Evolutionary conservation across 64 coral and sea anemone species (phyloP), one percentile per base, ranked within the genome.

Genomic region (Trachythela sp.): DNA sequence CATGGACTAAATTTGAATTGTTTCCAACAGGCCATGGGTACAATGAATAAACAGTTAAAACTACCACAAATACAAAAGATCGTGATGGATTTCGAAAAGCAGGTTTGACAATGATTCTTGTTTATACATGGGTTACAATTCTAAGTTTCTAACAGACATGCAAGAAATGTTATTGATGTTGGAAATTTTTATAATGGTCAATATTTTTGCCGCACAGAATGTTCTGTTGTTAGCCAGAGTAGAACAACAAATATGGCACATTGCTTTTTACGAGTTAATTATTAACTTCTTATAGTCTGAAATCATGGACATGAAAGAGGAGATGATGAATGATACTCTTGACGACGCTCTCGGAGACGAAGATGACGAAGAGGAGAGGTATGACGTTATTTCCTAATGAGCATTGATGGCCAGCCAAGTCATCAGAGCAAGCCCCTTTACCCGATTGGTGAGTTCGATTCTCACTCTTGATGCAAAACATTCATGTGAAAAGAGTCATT

Each of bases 291-390:
- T 30, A 39, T 39, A 99, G 96, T 87, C 93, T 84, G 93, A 99
- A 90, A 99, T 99, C 15, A 99, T 99, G 96, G 96, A 99, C 70
- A 95, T 99, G 96, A 99, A 99, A 56, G 96, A 99, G 84, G 96
- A 99, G 37, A 99, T 99, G 96, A 99, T 99, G 96, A 99, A 93
- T 89, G 96, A 99, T 88, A 93, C 96, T 18, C 91, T 95, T 41
- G 96, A 99, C 91, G 96, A 95, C 89, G 96, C 90, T 27, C 91
- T 99, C 50, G 96, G 96, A 49, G 96, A 99, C 38, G 96, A 99
- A 40, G 96, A 99, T 20, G 96, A 99, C 54, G 96, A 99, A 13
- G 96, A 99, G 45, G 96, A 95, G 41, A 94, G 91, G 96, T 99
- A 87, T 42, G 68, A 22, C 13, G 24, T 26, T 31, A 31, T 29